Base-by-base conservation (phyloP, 2,797 vertebrate genomes). In the Hipposideros larvatus region DNA sequence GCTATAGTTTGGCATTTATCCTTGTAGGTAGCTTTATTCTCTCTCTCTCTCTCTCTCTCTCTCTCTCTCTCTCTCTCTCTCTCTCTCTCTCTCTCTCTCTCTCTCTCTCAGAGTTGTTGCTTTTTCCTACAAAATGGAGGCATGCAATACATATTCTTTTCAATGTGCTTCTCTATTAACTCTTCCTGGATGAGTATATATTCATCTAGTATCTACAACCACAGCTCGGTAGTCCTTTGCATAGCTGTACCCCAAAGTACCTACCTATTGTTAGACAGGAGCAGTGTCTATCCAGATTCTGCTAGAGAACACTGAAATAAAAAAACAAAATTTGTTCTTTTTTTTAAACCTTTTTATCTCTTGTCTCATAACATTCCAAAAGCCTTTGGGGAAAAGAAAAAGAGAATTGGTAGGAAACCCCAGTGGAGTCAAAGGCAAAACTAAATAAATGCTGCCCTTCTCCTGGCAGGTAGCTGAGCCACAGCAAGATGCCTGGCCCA, bases 381-480 rank as follows among this genome's bases (percentile, higher is more conserved):
- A 77, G 73, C 16, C 53, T 80, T 61, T 92, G 34, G 66, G 48
- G 91, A 92, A 84, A 28, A 94, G 51, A 91, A 92, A 86, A n/a
- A 95, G 22, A 59, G 3, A 57, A 61, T 15, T 91, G 61, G 11
- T 24, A 48, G 51, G 65, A 66, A 92, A 59, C 3, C 31, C n/a
- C 46, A 57, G 21, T 4, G 84, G n/a, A 96, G 43, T 28, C 59
- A 84, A 87, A 96, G 84, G 82, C 71, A 89, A 87, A 95, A 37
- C 37, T 37, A 37, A 94, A 83, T 74, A 55, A 87, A 79, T 3
- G 13, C 34, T 51, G 59, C 41, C 61, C 73, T 57, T 90, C 46
- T 10, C 41, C 31, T 34, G 6, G 18, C 57, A 48, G 57, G 89
- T 66, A 15, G 43, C 48, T 16, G 82, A 71, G 34, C 88, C 18